Percentiles rank a stretch among this genome's conserved stretches.
These are phyloP conservation scores for Tipula lateralis DNA, from an alignment of 2,888 invertebrate species.

Conservation along the genomic window DNA sequence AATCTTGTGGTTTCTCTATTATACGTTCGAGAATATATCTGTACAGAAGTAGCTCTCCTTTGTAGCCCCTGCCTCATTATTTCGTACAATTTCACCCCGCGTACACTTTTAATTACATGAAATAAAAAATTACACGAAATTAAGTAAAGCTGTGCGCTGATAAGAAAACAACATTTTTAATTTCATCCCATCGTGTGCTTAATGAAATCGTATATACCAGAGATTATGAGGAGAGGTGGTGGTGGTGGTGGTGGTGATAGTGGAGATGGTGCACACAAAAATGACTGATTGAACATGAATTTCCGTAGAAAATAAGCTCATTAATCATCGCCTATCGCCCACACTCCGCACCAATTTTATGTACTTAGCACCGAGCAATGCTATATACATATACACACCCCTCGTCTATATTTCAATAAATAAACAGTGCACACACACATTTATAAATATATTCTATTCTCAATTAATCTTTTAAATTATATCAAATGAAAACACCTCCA, in stretches of 20 bases:
- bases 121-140: background rate
- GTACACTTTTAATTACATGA: background rate
- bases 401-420: background rate
- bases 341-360: background rate
- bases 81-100: background rate
- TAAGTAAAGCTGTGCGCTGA: slow-evolving; percentile 1
- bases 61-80: background rate
- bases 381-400: background rate
- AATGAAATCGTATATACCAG: background rate
- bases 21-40: background rate
- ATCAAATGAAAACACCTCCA: background rate
- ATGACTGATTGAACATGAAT: slow-evolving; percentile 19
- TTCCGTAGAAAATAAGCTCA: background rate
- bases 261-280: background rate
- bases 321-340: background rate
- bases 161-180: background rate
- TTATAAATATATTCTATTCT: background rate
- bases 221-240: background rate
- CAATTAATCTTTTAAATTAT: slow-evolving; percentile 24
- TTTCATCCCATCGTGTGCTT: background rate
- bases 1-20: background rate
- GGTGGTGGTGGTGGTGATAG: background rate
- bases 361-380: background rate
- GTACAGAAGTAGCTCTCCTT: background rate
- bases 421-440: background rate